phyloP scores from a whole-genome alignment of 2,113 vertebrate species.

The Trematomus loennbergii region DNA sequence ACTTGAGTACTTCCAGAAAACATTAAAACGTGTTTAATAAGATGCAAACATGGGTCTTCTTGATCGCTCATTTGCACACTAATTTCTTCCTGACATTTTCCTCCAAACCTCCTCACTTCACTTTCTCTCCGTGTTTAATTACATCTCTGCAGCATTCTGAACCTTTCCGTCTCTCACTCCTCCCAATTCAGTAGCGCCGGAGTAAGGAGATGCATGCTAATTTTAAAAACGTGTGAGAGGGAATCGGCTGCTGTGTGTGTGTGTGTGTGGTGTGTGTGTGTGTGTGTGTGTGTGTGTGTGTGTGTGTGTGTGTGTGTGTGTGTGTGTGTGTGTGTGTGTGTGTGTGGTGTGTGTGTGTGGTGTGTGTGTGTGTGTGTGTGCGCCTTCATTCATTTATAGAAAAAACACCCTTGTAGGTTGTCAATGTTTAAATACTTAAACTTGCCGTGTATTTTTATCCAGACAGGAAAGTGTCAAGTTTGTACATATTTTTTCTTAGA shows the following conservation, averaged over 20 bases:
- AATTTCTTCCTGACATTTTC: conserved; percentile 14
- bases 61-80: neutral
- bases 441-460: neutral
- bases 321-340: neutral
- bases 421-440: neutral
- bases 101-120: neutral
- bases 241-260: neutral
- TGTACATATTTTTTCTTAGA: neutral
- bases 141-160: conserved; percentile 13
- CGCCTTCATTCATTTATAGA: conserved; percentile 36
- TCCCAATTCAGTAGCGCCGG: neutral
- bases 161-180: conserved; percentile 12
- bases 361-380: neutral
- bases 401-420: conserved; percentile 10
- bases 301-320: conserved; percentile 7
- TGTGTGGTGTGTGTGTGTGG: too few species aligned
- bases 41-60: neutral
- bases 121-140: conserved; percentile 6
- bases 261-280: neutral
- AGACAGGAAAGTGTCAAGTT: neutral
- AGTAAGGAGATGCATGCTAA: conserved; percentile 16
- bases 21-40: neutral
- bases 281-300: neutral
- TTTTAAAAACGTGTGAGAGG: conserved; percentile 11
- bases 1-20: neutral